A percentile compares a stretch with the other conserved stretches of the same genome.
These are phyloP conservation scores for Hippocampus kuda DNA, from an alignment of 2,797 vertebrate species.

Conservation along the genomic window DNA sequence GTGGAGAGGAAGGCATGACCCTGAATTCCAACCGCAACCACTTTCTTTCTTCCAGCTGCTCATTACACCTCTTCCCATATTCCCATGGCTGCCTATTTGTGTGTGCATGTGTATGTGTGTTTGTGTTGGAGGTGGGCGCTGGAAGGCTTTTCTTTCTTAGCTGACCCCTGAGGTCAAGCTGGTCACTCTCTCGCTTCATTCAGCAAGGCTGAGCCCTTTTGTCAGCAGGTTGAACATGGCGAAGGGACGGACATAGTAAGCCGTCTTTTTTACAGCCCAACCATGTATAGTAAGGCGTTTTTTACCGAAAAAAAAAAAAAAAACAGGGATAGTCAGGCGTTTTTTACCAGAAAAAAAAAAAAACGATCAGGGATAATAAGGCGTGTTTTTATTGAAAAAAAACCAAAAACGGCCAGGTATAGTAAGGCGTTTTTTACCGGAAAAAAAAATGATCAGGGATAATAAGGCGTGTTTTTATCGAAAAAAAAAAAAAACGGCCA, in stretches of 20 bases:
- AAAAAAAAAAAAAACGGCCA: too few relatives aligned
- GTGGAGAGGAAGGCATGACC: conserved; percentile 61
- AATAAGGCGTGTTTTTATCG: too few relatives aligned
- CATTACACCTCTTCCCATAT: conserved; percentile 47
- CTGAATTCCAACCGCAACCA: conserved; percentile 54
- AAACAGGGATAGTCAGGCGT: too few relatives aligned
- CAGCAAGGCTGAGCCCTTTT: conserved; percentile 45
- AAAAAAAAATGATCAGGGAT: too few relatives aligned
- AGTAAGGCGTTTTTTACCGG: too few relatives aligned
- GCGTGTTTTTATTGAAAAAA: too few relatives aligned
- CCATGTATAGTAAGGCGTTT: too few relatives aligned
- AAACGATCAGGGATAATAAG: too few relatives aligned
- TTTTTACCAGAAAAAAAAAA: too few relatives aligned
- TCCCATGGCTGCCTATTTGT: conserved; percentile 46
- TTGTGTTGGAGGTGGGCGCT: conserved; percentile 32
- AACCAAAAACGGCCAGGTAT: too few relatives aligned
- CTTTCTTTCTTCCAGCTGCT: conserved; percentile 51
- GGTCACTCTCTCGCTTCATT: conserved; percentile 45
- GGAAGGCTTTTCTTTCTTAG: conserved; percentile 58
- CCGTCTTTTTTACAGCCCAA: too few relatives aligned
- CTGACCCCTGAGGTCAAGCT: conserved; percentile 62
- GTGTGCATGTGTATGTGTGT: conserved; percentile 19
- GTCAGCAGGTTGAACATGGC: conserved; percentile 42
- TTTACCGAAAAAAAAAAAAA: too few relatives aligned
- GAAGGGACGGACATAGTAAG: conserved; percentile 17